phyloP scores from a whole-genome alignment of 2,113 vertebrate species.

The Pteruthius melanotis region DNA sequence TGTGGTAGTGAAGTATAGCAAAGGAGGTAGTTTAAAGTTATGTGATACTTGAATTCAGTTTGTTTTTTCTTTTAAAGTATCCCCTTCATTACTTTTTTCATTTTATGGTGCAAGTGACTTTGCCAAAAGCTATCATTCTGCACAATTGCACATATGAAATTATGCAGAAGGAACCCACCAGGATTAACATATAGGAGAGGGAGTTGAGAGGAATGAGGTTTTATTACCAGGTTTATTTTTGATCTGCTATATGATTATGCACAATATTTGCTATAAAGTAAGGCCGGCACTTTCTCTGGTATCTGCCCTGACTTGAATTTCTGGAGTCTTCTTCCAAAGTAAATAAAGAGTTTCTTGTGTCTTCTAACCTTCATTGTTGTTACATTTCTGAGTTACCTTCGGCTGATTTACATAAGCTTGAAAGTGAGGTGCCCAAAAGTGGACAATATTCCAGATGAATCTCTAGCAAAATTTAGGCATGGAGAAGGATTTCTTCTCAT shows the following conservation, averaged over 20 bases:
- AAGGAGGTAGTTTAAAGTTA: conserved; percentile 27
- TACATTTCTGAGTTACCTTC: not conserved
- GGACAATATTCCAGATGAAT: not conserved
- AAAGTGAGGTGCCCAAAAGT: not conserved
- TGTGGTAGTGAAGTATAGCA: not conserved
- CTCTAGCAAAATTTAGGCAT: not conserved
- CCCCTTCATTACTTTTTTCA: conserved; percentile 23
- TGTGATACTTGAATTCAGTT: conserved; percentile 3
- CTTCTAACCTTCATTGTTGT: not conserved
- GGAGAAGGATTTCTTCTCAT: not conserved
- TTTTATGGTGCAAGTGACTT: not conserved
- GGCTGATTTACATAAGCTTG: not conserved
- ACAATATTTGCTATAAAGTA: not conserved
- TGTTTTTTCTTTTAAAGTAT: conserved; percentile 7
- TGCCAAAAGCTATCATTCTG: conserved; percentile 31
- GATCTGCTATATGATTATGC: not conserved
- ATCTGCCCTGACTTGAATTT: not conserved
- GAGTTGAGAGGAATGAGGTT: not conserved
- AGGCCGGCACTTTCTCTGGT: not conserved
- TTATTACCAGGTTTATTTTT: not conserved
- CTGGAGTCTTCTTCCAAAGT: not conserved
- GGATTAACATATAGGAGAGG: not conserved
- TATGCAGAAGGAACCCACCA: not conserved
- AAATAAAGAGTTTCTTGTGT: not conserved
- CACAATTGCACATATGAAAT: not conserved